These are phyloP conservation scores for Drosophila guanche DNA, from an alignment of 1,140 invertebrate genomes.

Conservation along the genomic window DNA sequence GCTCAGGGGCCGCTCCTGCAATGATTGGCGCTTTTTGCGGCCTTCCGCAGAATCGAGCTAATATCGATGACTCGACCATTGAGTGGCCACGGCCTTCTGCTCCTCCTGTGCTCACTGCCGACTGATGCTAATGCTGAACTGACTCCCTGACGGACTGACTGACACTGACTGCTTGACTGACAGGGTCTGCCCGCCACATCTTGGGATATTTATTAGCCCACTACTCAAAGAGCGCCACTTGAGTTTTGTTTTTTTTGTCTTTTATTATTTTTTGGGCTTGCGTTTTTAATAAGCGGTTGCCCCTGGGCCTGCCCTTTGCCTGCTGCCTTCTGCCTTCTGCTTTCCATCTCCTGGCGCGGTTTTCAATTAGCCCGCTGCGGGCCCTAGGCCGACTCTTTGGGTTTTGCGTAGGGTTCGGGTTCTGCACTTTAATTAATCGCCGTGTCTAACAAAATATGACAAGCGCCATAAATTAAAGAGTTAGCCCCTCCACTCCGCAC, in stretches of 20 bases:
- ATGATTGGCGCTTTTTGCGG: constrained; percentile 71
- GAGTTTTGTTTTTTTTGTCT: constrained; percentile 39
- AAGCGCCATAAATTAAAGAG: constrained; percentile 79
- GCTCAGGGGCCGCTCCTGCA: constrained; percentile 62
- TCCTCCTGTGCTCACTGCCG: not conserved
- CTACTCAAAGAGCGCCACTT: constrained; percentile 67
- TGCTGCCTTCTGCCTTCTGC: constrained; percentile 38
- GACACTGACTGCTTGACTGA: constrained; percentile 40
- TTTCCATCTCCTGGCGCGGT: constrained; percentile 53
- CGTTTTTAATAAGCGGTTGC: constrained; percentile 78
- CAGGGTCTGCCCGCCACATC: constrained; percentile 32
- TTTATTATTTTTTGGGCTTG: constrained; percentile 45
- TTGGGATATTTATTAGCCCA: constrained; percentile 72
- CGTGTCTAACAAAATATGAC: constrained; percentile 82
- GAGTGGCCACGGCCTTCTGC: constrained; percentile 49
- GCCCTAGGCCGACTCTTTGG: constrained; percentile 20
- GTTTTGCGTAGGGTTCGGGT: constrained; percentile 15
- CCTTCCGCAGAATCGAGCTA: constrained; percentile 75
- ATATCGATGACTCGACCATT: constrained; percentile 80
- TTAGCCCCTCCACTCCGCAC: not conserved
- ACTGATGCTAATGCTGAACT: constrained; percentile 22
- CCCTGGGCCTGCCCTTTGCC: constrained; percentile 1
- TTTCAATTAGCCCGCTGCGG: constrained; percentile 70
- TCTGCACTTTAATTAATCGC: constrained; percentile 79
- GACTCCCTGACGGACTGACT: constrained; percentile 7